Evolutionary conservation across 1,140 invertebrate genomes (phyloP).

Genomic region (Pristionchus pacificus): DNA sequence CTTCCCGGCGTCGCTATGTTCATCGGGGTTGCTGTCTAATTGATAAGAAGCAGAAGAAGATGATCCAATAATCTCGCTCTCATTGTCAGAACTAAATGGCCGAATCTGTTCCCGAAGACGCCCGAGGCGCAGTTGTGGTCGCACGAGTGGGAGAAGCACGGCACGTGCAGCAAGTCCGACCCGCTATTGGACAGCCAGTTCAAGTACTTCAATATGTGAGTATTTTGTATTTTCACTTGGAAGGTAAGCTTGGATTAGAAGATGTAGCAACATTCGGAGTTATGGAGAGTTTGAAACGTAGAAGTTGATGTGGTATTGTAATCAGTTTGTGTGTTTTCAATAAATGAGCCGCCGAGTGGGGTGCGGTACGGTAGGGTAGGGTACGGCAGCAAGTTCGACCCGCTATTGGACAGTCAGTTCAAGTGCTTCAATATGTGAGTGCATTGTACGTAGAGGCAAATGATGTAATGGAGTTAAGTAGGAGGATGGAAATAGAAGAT

Average conservation of each 20-base stretch:
- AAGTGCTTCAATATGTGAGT: not conserved
- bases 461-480: no score
- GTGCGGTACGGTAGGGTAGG: no score
- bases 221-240: no score
- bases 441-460: no score
- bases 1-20: no score
- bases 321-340: not conserved
- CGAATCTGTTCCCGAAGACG: not conserved
- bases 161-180: constrained; percentile 1
- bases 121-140: not conserved
- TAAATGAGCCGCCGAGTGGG: no score
- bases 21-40: no score
- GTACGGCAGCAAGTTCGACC: not conserved
- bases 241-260: no score
- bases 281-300: not conserved
- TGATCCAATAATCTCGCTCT: no score
- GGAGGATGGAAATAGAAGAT: no score
- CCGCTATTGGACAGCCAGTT: not conserved
- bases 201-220: not conserved
- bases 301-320: not conserved
- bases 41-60: no score
- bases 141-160: not conserved
- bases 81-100: not conserved
- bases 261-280: no score
- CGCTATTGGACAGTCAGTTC: not conserved